A percentile compares a stretch with the other conserved stretches of the same genome.
phyloP scores from a whole-genome alignment of 2,888 invertebrate species.

The Agrenia bidenticulata region DNA sequence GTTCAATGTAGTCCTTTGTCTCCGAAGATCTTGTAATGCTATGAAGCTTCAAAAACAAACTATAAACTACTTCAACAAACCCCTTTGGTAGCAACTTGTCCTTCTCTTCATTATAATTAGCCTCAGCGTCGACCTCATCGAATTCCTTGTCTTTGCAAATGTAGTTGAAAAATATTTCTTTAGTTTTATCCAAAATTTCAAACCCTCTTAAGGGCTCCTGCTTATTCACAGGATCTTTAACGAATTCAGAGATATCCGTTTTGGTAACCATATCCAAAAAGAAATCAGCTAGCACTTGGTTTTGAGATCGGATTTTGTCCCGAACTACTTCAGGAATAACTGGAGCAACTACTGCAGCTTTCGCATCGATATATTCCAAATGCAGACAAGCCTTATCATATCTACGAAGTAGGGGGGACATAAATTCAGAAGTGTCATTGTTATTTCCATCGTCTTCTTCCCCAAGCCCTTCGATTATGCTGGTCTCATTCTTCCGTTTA shows the following conservation, averaged over 20 bases:
- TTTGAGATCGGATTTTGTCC: background rate
- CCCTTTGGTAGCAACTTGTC: background rate
- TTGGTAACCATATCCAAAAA: background rate
- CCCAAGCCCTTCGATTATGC: background rate
- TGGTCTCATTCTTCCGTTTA: background rate
- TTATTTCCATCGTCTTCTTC: background rate
- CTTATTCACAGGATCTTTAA: background rate
- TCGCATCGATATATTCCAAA: background rate
- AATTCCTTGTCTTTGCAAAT: conserved; percentile 5
- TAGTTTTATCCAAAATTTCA: background rate
- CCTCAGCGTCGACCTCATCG: background rate
- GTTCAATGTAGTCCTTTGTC: background rate
- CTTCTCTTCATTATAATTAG: background rate
- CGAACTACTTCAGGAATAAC: background rate
- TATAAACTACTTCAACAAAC: background rate
- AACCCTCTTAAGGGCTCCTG: background rate
- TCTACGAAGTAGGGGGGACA: background rate
- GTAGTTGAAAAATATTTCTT: background rate
- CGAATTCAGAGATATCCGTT: background rate
- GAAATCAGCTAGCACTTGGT: background rate
- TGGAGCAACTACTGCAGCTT: background rate
- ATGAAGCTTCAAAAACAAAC: conserved; percentile 1
- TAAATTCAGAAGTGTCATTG: background rate
- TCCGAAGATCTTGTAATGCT: background rate
- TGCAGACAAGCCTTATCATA: conserved; percentile 4